Base-by-base conservation (phyloP, 1,140 invertebrate species). In the Ectropis grisescens region DNA sequence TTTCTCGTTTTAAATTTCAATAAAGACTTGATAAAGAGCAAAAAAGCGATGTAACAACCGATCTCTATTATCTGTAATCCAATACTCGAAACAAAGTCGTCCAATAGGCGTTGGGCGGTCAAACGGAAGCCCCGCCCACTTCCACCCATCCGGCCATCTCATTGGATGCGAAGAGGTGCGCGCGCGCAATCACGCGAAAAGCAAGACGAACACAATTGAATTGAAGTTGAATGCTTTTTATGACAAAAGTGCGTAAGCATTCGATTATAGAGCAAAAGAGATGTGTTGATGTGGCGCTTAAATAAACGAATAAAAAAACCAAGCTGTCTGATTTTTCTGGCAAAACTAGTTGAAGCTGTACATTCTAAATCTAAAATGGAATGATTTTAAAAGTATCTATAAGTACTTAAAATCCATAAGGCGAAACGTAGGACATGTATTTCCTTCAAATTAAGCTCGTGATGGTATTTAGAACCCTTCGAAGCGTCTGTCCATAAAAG, bases 31-130 rank as follows among this genome's bases (percentile, higher is more conserved):
- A 46, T 40, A 54, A 54, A 54, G 49, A 48, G 36, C 37, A 41
- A 33, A 45, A 45, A 34, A 36, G 28, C 12, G 8, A 3, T 37
- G 10, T 45, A 37, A 50, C 36, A 49, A 32, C 35, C 39, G 39
- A 55, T 42, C 43, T 53, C 47, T 58, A 61, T 54, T 66, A 59
- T 66, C 59, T 47, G 59, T 65, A 65, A 67, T 61, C 46, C 53
- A 48, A 67, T 62, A 67, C 54, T 54, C 39, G 55, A 44, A 49
- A 31, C 39, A 13, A 55, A 58, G 43, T 54, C 36, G 38, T 51
- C 30, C 35, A 39, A 13, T 46, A 47, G 67, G 67, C 65, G 66
- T 54, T 52, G 42, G 70, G 65, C 31, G 60, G 39, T 11, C 13
- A 14, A 32, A 11, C 9, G 9, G 2, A 14, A 5, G 36, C 40